These are phyloP conservation scores for Cheilosia grossa DNA, from an alignment of 2,888 invertebrate species.

Conservation along the genomic window DNA sequence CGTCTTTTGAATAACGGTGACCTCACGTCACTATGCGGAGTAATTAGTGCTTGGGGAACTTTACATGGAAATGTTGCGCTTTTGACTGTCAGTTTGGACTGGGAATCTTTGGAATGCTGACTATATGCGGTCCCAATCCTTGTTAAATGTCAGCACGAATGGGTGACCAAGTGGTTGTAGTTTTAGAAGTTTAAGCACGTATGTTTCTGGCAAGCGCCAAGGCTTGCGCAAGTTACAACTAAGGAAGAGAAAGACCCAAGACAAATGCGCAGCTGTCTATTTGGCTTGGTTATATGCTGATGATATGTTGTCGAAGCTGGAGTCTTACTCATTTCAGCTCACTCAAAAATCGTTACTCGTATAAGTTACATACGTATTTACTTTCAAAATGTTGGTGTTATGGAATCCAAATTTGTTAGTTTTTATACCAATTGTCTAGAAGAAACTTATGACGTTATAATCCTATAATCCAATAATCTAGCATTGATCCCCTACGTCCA, in stretches of 20 bases:
- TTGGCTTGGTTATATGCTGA: no score
- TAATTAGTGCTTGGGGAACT: constrained; percentile 54
- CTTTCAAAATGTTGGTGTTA: no score
- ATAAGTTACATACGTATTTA: no score
- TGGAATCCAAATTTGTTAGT: no score
- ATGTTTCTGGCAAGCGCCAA: neutral
- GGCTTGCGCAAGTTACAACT: neutral
- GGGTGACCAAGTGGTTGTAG: neutral
- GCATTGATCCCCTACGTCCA: no score
- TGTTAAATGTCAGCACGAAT: neutral
- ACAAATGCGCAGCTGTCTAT: no score
- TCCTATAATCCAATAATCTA: no score
- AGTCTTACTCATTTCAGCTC: no score
- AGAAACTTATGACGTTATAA: no score
- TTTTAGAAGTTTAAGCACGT: neutral
- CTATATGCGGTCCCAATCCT: neutral
- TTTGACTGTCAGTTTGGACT: constrained; percentile 58
- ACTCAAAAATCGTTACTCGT: no score
- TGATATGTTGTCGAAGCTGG: no score
- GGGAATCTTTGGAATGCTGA: constrained; percentile 45
- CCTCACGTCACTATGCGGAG: constrained; percentile 37
- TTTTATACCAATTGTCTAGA: no score
- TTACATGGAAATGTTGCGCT: constrained; percentile 39
- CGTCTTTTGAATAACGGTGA: constrained; percentile 58
- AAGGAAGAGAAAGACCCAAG: neutral